Percentiles rank a stretch among this genome's conserved stretches.
phyloP scores from a whole-genome alignment of 2,797 vertebrate species.

The Falco peregrinus region DNA sequence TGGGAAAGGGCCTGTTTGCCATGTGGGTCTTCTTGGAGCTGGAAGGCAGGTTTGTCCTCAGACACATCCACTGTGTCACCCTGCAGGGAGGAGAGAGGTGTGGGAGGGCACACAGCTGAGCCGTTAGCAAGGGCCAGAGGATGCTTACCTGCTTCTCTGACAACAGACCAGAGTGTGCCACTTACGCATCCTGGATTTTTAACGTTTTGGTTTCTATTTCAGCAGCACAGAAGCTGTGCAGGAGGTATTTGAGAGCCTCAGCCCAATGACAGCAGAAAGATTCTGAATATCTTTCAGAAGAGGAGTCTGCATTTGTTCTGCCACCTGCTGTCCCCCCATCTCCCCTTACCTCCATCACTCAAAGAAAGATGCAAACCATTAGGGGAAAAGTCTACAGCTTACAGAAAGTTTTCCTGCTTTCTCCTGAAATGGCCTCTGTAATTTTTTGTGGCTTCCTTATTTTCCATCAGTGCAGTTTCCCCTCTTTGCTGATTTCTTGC shows the following conservation, averaged over 20 bases:
- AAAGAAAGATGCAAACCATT: background rate
- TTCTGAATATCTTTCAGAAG: background rate
- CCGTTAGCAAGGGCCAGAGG: accelerated
- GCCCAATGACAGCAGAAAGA: background rate
- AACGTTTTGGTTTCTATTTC: background rate
- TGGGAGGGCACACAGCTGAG: background rate
- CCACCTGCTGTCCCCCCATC: too few relatives aligned
- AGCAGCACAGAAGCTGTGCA: background rate
- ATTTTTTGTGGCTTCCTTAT: background rate
- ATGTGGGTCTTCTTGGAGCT: background rate
- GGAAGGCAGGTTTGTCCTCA: background rate
- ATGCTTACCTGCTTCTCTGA: background rate
- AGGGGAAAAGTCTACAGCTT: background rate
- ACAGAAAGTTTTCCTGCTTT: background rate
- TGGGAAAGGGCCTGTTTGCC: background rate
- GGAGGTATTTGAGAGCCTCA: background rate
- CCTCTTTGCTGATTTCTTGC: slow-evolving; percentile 39
- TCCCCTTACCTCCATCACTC: background rate
- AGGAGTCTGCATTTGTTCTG: accelerated
- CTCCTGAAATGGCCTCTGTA: background rate
- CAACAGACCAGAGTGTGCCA: background rate
- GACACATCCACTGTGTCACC: background rate
- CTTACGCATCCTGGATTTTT: background rate
- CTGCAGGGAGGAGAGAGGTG: background rate
- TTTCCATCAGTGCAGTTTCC: background rate